phyloP scores from a whole-genome alignment of 2,113 vertebrate species.

The Plecotus auritus region DNA sequence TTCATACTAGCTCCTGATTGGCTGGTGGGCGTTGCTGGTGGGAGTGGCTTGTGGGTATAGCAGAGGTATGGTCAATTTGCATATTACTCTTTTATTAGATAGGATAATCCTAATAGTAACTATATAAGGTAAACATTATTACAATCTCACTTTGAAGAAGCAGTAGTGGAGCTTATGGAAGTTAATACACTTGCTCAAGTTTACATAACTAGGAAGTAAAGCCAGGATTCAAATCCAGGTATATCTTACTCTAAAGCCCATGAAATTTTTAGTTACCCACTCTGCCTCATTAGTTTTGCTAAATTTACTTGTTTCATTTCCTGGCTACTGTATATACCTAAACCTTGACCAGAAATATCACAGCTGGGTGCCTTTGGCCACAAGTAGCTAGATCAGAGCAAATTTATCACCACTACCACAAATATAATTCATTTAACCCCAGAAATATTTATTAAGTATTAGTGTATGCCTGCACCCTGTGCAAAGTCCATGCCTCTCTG shows the following conservation, averaged over 20 bases:
- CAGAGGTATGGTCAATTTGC: no score
- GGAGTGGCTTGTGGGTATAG: no score
- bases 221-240: not conserved
- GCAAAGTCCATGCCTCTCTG: not conserved
- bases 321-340: not conserved
- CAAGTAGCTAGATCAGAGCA: not conserved
- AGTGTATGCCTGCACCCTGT: not conserved
- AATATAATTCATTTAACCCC: not conserved
- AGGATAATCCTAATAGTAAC: not conserved
- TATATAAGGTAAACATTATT: not conserved
- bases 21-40: no score
- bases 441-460: not conserved
- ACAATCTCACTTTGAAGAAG: conserved; percentile 10
- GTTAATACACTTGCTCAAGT: not conserved
- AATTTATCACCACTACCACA: not conserved
- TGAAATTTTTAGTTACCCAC: not conserved
- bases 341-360: not conserved
- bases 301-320: not conserved
- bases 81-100: no score
- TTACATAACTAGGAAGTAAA: not conserved
- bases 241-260: not conserved
- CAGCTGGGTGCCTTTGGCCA: not conserved
- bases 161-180: not conserved
- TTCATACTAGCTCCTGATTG: no score
- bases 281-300: not conserved